Conservation (phyloP, 2,888 invertebrate genomes). For the Drosophila longiperda region DNA sequence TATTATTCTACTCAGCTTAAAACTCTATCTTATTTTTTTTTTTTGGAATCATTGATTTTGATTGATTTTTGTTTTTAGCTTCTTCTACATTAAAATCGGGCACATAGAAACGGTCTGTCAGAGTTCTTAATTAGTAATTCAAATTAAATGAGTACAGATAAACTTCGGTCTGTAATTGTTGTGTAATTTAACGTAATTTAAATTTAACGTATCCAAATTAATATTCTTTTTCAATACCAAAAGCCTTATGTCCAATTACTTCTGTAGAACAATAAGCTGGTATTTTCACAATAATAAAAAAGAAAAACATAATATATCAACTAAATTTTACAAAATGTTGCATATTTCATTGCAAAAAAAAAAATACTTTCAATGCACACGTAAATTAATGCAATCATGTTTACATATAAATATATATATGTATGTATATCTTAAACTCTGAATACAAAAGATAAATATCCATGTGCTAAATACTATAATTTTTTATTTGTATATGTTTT, state of each 20-base stretch:
- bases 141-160: not conserved
- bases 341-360: conserved; percentile 20
- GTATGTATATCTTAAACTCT: not conserved
- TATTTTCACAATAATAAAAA: conserved; percentile 12
- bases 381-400: not conserved
- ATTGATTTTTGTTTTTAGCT: conserved; percentile 13
- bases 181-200: no score
- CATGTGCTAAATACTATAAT: conserved; percentile 19
- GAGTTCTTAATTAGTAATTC: not conserved
- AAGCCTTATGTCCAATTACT: not conserved
- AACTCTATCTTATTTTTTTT: conserved; percentile 31
- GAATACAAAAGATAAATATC: conserved; percentile 16
- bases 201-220: not conserved
- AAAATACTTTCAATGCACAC: conserved; percentile 1
- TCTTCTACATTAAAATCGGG: not conserved
- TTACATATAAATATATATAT: not conserved
- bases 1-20: conserved; percentile 38
- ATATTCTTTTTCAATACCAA: not conserved
- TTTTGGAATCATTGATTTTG: conserved; percentile 43
- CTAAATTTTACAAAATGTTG: conserved; percentile 52
- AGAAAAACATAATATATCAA: conserved; percentile 23
- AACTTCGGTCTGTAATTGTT: not conserved
- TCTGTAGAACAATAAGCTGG: conserved; percentile 6
- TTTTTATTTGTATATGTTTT: conserved; percentile 30
- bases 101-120: not conserved